These are phyloP conservation scores for Lepetodrilus schrolli DNA, from an alignment of 2,888 invertebrate species.

Conservation along the genomic window DNA sequence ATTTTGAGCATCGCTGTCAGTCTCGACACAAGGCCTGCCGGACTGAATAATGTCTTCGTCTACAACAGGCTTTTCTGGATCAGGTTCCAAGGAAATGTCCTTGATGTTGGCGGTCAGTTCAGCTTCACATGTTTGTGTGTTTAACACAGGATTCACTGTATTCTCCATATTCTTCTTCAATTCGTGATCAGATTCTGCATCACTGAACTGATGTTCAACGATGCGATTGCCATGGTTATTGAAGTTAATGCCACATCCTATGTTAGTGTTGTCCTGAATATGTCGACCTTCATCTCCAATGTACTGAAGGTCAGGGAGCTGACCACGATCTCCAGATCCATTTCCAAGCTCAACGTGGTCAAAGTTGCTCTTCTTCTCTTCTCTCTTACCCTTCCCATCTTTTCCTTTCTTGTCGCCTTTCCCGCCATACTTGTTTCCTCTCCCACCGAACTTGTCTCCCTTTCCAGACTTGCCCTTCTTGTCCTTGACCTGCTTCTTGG, in stretches of 20 bases:
- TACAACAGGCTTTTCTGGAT: no score
- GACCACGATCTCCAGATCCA: background rate
- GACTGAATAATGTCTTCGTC: no score
- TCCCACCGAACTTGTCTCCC: slow-evolving; percentile 28
- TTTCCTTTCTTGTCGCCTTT: slow-evolving; percentile 39
- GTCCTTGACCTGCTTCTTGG: slow-evolving; percentile 31
- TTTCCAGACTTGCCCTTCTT: slow-evolving; percentile 31
- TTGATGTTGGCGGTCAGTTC: background rate
- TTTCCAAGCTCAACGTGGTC: no score
- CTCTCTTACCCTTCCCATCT: slow-evolving; percentile 32
- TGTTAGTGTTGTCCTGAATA: background rate
- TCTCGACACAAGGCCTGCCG: no score
- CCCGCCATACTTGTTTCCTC: slow-evolving; percentile 33
- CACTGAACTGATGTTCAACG: background rate
- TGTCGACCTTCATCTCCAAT: background rate
- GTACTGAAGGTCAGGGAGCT: background rate
- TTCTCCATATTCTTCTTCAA: background rate
- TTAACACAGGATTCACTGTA: slow-evolving; percentile 35
- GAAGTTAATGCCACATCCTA: background rate
- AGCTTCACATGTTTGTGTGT: background rate
- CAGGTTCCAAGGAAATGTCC: background rate
- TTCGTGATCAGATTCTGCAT: background rate
- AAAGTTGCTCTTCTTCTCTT: background rate
- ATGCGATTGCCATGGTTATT: background rate
- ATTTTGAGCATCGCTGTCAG: no score